These are phyloP conservation scores for Amphiduros pacificus DNA, from an alignment of 2,888 invertebrate genomes.

Conservation along the genomic window DNA sequence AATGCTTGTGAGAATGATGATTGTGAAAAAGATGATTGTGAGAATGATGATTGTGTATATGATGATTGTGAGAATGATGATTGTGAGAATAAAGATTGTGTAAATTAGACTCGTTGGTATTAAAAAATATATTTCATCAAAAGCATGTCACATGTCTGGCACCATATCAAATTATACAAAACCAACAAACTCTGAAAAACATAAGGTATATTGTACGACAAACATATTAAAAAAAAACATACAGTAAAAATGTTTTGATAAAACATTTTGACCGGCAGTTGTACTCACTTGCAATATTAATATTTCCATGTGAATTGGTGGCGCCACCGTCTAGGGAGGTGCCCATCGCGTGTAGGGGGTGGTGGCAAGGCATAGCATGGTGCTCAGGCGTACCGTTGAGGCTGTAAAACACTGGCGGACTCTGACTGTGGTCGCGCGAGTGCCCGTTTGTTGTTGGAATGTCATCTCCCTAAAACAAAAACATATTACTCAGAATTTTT, in stretches of 20 bases:
- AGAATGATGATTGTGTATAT: no score
- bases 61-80: no score
- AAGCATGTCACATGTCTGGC: no score
- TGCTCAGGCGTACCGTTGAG: constrained; percentile 33
- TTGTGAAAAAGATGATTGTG: no score
- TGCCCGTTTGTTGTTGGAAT: background rate
- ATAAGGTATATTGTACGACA: background rate
- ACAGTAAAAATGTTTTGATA: background rate
- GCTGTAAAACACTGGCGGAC: constrained; percentile 32
- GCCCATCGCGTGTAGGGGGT: constrained; percentile 17
- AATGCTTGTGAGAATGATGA: no score
- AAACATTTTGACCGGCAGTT: background rate
- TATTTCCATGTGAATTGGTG: constrained; percentile 12
- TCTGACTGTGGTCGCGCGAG: constrained; percentile 11
- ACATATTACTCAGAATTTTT: no score
- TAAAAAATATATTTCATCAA: no score
- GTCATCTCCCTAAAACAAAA: no score
- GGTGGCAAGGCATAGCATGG: constrained; percentile 6
- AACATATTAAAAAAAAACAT: background rate
- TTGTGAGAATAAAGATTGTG: no score
- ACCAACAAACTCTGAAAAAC: background rate
- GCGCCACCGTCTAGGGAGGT: background rate
- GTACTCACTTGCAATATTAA: constrained; percentile 1
- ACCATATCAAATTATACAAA: no score
- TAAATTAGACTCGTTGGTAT: no score